A percentile compares a stretch with the other conserved stretches of the same genome.
These are phyloP conservation scores for Drosophila barbarae DNA, from an alignment of 2,888 invertebrate genomes.

Conservation along the genomic window DNA sequence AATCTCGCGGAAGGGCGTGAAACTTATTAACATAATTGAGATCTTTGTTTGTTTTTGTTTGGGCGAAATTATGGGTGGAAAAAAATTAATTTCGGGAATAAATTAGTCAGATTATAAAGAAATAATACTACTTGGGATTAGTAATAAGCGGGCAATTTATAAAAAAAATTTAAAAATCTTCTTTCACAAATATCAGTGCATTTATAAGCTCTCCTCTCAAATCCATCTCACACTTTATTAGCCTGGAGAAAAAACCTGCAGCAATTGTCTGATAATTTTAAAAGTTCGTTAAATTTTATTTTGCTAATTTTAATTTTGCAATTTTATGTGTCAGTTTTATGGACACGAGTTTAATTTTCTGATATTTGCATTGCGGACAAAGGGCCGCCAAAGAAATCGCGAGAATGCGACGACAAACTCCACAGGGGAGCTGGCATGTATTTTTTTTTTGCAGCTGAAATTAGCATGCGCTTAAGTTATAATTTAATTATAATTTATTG, in stretches of 20 bases:
- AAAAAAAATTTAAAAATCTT: not conserved
- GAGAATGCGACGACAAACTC: conserved; percentile 61
- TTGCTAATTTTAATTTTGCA: conserved; percentile 32
- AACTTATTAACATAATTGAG: conserved; percentile 75
- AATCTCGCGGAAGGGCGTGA: conserved; percentile 66
- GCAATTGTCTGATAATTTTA: conserved; percentile 1
- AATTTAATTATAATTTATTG: conserved; percentile 78
- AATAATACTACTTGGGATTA: not conserved
- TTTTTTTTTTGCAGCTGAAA: conserved; percentile 48
- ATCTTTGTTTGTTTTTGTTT: conserved; percentile 60
- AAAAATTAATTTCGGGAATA: not conserved
- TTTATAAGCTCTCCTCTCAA: not conserved
- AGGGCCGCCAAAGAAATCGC: conserved; percentile 47
- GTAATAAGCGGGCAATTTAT: not conserved
- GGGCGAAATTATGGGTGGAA: conserved; percentile 4
- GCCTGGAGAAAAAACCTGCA: no score
- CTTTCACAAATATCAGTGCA: not conserved
- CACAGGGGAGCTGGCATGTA: conserved; percentile 47
- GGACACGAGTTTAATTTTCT: conserved; percentile 51
- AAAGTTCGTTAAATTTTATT: conserved; percentile 27
- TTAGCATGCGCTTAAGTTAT: conserved; percentile 76
- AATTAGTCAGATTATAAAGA: not conserved
- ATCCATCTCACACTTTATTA: conserved; percentile 6
- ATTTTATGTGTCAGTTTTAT: conserved; percentile 54
- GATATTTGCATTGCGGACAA: conserved; percentile 52